Evolutionary conservation across 2,888 invertebrate genomes (phyloP), one percentile per base, ranked within the genome.

Genomic region (Candidula unifasciata): DNA sequence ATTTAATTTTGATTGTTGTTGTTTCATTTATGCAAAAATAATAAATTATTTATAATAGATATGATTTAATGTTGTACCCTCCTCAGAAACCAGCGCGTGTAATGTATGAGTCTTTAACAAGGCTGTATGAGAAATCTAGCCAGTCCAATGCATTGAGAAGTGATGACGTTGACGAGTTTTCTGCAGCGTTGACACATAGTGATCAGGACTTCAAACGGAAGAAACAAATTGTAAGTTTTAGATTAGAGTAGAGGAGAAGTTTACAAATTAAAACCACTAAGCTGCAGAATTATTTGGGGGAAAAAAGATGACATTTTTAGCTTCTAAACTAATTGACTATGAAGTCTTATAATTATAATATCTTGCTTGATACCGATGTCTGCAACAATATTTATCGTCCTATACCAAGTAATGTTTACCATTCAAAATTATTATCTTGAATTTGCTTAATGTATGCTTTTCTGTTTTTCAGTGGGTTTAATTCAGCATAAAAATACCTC

Each of bases 181-280:
- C 89, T n/a, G 85, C 92, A 74, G 92, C 92, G 66, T 89, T 91
- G 79, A 96, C 96, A 83, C 96, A 96, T 90, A 95, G 97, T 92
- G 97, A 97, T 94, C 95, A 96, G 88, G 97, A 97, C 94, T 97
- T 97, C 89, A 94, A 96, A 92, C 95, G 96, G 89, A 96, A 96
- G 91, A 96, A 96, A 93, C 96, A 96, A 93, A 97, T 97, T 95
- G 96, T 96, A 83, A 77, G 76, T 33, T 33, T 21, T 69, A 8
- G 60, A 13, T 44, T 44, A 44, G 44, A 44, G 13, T 44, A 44
- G 13, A 44, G n/a, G n/a, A 44, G 13, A 13, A 44, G 13, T 44
- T 44, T 1, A 44, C 6, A 44, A 44, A 44, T 10, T 10, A 13
- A 44, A 44, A 44, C 44, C 13, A 13, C 6, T 44, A 44, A 44